Base-by-base conservation (phyloP, 1,140 invertebrate species). In the Psilanteris sp. region DNA sequence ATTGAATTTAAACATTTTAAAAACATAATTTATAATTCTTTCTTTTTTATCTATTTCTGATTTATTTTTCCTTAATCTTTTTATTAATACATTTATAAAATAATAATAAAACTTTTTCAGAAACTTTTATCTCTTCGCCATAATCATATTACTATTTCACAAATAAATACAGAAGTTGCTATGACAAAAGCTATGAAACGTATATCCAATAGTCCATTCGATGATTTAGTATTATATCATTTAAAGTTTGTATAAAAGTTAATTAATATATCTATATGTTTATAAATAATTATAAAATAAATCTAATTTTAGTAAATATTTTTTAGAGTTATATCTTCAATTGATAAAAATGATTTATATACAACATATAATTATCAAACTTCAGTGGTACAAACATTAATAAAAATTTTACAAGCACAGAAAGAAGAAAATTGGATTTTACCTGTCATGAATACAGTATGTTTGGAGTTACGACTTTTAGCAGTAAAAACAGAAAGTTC, bases 361-460 rank as follows among this genome's bases (percentile, higher is more conserved):
- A 90, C 93, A 72, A 95, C 96, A 3, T 97, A 95, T 81, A 90
- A 90, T 48, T 89, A 93, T 66, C 97, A 99, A 81, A 93, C 92
- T 77, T 85, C 90, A 4, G 91, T 96, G 55, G 93, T 96, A 0
- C 93, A 95, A 71, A 89, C 91, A 4, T 93, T 98, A 31, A 93
- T 93, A 0, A 96, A 95, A 83, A 91, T 96, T 18, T 89, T 99
- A 41, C 95, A 97, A 87, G 87, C 91, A 8, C 93, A 96, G 74
- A 97, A 97, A 80, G 97, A 98, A 82, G 96, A 98, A 79, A 99
- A 99, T 86, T 99, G 97, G 97, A 93, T 93, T 80, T 83, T 99
- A 2, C 95, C 96, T 0, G 90, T 98, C 3, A 95, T 99, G 93
- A 95, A 96, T 82, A 91, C 91, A 1, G 91, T 97, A 10, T 96